Evolutionary conservation across 2,113 vertebrate genomes (phyloP).

Genomic region (Romanogobio albipinnatus): DNA sequence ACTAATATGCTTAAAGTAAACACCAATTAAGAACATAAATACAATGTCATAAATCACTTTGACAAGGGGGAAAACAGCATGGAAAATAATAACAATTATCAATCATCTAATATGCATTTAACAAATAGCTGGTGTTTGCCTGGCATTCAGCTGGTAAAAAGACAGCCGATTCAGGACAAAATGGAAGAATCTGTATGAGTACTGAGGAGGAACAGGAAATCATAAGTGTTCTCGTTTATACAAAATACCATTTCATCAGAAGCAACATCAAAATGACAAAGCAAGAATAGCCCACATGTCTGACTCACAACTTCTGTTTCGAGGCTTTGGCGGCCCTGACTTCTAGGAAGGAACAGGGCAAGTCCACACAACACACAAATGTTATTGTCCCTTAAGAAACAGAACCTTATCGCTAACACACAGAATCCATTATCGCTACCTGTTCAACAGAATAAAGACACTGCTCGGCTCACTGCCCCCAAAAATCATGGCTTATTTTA

Average conservation of each 20-base stretch:
- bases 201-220: not conserved
- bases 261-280: not conserved
- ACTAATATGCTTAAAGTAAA: not conserved
- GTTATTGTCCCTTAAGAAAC: not conserved
- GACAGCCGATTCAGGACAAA: not conserved
- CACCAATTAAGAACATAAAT: not conserved
- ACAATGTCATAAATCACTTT: not conserved
- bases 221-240: not conserved
- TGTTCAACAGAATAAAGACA: not conserved
- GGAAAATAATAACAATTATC: not conserved
- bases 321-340: not conserved
- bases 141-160: not conserved
- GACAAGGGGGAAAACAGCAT: not conserved
- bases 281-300: not conserved
- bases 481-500: not conserved
- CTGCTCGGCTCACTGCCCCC: not conserved
- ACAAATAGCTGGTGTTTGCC: not conserved
- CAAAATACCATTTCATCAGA: not conserved
- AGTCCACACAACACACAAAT: not conserved
- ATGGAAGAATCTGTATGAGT: not conserved
- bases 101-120: not conserved
- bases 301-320: not conserved
- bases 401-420: conserved; percentile 17
- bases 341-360: conserved; percentile 20
- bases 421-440: too few relatives aligned